phyloP scores from a whole-genome alignment of 2,113 vertebrate species.

The Myotis lucifugus region DNA sequence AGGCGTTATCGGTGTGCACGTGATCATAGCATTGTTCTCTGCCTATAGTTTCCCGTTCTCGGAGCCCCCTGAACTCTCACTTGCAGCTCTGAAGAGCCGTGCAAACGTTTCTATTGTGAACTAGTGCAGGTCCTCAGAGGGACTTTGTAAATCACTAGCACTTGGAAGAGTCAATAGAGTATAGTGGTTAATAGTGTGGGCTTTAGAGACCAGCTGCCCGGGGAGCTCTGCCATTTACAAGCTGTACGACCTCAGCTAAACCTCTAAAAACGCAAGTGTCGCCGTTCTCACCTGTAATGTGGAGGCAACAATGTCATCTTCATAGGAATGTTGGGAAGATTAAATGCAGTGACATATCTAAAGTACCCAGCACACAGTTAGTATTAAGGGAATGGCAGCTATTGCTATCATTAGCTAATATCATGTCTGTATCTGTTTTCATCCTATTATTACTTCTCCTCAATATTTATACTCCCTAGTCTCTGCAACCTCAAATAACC shows the following conservation, averaged over 20 bases:
- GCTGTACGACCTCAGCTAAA: not conserved
- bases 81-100: not conserved
- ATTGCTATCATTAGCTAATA: not conserved
- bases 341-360: not conserved
- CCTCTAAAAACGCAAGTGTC: not conserved
- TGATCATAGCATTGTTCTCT: not conserved
- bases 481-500: conserved; percentile 30
- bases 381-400: not conserved
- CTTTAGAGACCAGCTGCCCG: not conserved
- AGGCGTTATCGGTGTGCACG: not conserved
- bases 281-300: not conserved
- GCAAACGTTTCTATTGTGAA: not conserved
- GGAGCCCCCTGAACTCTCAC: not conserved
- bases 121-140: not conserved
- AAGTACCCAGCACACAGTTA: not conserved
- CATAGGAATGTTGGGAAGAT: not conserved
- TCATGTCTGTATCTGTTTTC: not conserved
- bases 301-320: not conserved
- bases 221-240: not conserved
- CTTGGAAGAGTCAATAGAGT: not conserved
- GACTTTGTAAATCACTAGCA: not conserved
- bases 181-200: not conserved
- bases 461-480: not conserved
- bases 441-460: conserved; percentile 24
- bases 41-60: not conserved